Evolutionary conservation across 2,797 vertebrate species (phyloP).

Genomic region (Gymnocypris eckloni): DNA sequence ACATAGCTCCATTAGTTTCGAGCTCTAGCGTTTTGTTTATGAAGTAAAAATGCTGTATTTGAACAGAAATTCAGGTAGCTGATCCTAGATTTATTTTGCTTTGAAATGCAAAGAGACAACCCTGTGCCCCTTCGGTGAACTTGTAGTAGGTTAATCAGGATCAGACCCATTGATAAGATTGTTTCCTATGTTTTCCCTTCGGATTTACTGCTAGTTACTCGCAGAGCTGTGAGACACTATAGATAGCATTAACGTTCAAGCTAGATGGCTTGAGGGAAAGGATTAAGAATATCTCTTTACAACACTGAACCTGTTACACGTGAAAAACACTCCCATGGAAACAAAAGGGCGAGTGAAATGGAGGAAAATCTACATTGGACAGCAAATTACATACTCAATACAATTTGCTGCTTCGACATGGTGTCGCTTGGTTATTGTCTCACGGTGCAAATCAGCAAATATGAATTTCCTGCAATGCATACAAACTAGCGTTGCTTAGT

Average conservation of each 20-base stretch:
- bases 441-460: constrained; percentile 23
- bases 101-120: neutral
- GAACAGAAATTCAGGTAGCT: neutral
- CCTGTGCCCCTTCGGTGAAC: constrained; percentile 42
- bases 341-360: neutral
- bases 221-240: constrained; percentile 32
- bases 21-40: neutral
- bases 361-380: constrained; percentile 23
- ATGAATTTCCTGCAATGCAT: constrained; percentile 26
- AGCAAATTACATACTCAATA: constrained; percentile 32
- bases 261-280: constrained; percentile 36
- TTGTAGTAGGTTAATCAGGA: constrained; percentile 43
- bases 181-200: constrained; percentile 49
- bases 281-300: constrained; percentile 46
- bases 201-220: constrained; percentile 37
- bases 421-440: constrained; percentile 33
- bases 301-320: constrained; percentile 25
- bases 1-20: neutral
- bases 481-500: constrained; percentile 9
- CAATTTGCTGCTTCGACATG: constrained; percentile 18
- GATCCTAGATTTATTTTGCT: neutral
- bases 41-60: neutral
- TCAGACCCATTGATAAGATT: constrained; percentile 57
- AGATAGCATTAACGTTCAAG: constrained; percentile 45
- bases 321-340: constrained; percentile 6